Percentiles rank a stretch among this genome's conserved stretches.
Evolutionary conservation across 2,888 invertebrate species (phyloP).

Genomic region (Dendrolimus pini): DNA sequence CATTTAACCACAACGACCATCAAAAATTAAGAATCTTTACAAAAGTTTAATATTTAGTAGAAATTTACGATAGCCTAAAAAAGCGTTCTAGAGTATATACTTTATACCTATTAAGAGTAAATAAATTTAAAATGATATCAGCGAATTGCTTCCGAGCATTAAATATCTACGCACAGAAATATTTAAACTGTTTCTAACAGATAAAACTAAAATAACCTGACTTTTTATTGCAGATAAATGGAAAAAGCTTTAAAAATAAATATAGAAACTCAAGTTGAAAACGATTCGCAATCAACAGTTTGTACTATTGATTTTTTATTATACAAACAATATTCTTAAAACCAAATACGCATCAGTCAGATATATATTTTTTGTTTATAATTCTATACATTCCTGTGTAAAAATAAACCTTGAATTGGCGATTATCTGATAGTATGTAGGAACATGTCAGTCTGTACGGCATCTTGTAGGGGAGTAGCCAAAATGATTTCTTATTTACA

Average conservation of each 20-base stretch:
- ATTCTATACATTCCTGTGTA: constrained; percentile 1
- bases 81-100: too few relatives aligned
- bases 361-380: neutral
- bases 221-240: neutral
- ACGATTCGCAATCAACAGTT: neutral
- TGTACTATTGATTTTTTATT: neutral
- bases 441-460: neutral
- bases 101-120: too few relatives aligned
- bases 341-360: neutral
- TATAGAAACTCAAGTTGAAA: neutral
- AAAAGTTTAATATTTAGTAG: too few relatives aligned
- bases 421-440: constrained; percentile 1
- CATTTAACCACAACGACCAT: too few relatives aligned
- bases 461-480: neutral
- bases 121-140: too few relatives aligned
- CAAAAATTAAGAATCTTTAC: too few relatives aligned
- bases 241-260: neutral
- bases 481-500: neutral
- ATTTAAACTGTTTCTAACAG: neutral
- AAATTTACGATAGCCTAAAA: too few relatives aligned
- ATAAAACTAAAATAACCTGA: neutral
- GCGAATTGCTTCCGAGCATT: too few relatives aligned
- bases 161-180: neutral
- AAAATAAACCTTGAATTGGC: constrained; percentile 1
- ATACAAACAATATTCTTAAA: neutral